Percentiles rank a stretch among this genome's conserved stretches.
Conservation (phyloP, 2,113 vertebrate genomes). For the Osmerus mordax region DNA sequence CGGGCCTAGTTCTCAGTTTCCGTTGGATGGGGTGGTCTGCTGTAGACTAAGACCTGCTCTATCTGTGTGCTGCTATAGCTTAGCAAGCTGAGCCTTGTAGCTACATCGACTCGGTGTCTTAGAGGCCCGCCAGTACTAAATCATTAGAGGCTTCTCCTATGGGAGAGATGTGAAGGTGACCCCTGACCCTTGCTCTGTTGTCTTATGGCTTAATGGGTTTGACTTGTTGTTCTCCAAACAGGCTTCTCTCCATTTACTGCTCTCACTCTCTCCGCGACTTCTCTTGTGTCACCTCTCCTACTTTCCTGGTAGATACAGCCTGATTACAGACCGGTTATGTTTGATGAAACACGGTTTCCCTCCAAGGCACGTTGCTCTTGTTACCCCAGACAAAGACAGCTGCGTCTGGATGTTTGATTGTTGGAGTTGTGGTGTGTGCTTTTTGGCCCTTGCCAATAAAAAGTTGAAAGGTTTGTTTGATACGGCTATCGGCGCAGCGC, state of each 20-base stretch:
- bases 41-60: constrained; percentile 6
- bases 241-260: not conserved
- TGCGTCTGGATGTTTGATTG: constrained; percentile 7
- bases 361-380: not conserved
- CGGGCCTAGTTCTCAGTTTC: constrained; percentile 1
- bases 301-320: not conserved
- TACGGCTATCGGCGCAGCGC: constrained; percentile 32
- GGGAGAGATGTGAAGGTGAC: constrained; percentile 21
- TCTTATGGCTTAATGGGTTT: constrained; percentile 5
- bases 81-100: constrained; percentile 10
- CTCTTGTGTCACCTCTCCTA: not conserved
- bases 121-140: constrained; percentile 2
- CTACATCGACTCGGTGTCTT: not conserved
- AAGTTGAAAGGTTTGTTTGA: constrained; percentile 19
- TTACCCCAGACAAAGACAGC: not conserved
- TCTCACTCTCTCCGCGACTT: not conserved
- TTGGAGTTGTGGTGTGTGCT: constrained; percentile 40
- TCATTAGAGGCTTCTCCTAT: constrained; percentile 13
- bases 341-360: not conserved
- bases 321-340: not conserved
- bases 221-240: constrained; percentile 4
- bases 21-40: constrained; percentile 39
- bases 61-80: constrained; percentile 8
- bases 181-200: constrained; percentile 24
- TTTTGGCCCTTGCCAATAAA: constrained; percentile 30